Evolutionary conservation across 2,113 vertebrate genomes (phyloP).

Genomic region (Syrmaticus mikado): DNA sequence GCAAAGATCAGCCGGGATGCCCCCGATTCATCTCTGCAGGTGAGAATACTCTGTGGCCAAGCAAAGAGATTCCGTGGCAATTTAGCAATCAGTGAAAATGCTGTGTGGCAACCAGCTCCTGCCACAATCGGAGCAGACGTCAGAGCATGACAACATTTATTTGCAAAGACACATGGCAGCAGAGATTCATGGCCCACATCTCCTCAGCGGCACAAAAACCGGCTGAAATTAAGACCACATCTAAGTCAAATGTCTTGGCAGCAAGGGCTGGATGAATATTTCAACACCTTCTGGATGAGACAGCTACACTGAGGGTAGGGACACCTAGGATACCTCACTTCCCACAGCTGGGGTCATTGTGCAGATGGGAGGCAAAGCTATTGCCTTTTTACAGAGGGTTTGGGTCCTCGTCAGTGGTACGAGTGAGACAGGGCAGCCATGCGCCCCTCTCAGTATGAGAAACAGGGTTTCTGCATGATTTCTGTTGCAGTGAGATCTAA

Average conservation of each 20-base stretch:
- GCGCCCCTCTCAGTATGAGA: background rate
- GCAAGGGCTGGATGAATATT: background rate
- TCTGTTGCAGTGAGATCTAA: background rate
- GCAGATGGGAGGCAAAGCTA: background rate
- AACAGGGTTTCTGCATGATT: background rate
- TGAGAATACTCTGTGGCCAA: slow-evolving; percentile 29
- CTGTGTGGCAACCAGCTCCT: background rate
- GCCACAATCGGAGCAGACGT: background rate
- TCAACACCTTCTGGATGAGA: background rate
- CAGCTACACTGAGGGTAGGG: background rate
- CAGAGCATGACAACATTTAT: background rate
- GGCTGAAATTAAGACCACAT: background rate
- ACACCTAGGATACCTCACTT: background rate
- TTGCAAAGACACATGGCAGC: background rate
- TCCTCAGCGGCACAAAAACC: background rate
- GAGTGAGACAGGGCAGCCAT: background rate
- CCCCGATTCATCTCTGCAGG: slow-evolving; percentile 71
- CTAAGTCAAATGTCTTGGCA: background rate
- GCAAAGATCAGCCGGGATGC: slow-evolving; percentile 93
- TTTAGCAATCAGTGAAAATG: background rate
- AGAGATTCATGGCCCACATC: background rate
- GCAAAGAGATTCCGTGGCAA: background rate
- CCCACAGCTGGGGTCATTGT: background rate
- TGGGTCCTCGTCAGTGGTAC: background rate
- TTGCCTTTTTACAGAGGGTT: background rate